These are phyloP conservation scores for Lithobates sylvaticus DNA, from an alignment of 2,797 vertebrate genomes.

Conservation along the genomic window DNA sequence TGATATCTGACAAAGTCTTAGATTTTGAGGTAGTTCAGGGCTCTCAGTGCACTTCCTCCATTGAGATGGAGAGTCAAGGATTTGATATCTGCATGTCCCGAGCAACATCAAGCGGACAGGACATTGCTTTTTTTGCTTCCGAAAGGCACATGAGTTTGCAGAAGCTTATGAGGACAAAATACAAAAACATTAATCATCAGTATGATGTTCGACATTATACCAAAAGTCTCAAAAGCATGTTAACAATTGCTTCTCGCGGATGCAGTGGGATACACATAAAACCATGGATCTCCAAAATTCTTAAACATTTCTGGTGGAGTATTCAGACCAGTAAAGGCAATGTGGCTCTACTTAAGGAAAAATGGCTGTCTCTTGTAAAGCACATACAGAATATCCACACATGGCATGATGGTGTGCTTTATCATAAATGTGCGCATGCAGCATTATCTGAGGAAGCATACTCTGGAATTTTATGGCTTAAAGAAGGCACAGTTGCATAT, in stretches of 20 bases:
- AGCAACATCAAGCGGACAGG: no score
- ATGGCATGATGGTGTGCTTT: background rate
- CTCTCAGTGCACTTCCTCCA: background rate
- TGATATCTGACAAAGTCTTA: background rate
- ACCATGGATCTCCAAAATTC: background rate
- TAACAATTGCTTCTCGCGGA: background rate
- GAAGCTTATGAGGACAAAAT: background rate
- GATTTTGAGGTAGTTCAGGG: background rate
- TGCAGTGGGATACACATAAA: background rate
- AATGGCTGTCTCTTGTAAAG: conserved; percentile 12
- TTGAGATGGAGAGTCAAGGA: background rate
- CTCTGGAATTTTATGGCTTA: background rate
- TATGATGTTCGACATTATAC: background rate
- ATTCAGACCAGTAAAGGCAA: background rate
- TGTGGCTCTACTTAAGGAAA: background rate
- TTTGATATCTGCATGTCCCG: background rate
- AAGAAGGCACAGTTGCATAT: background rate
- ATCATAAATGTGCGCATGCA: conserved; percentile 1
- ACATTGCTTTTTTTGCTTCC: background rate
- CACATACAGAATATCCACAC: conserved; percentile 4
- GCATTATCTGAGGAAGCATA: background rate
- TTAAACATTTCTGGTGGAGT: background rate
- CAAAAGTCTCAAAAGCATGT: background rate
- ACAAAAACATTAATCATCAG: background rate
- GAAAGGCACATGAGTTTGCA: background rate